Conservation (phyloP, 2,888 invertebrate species). For the Meiosimyza platycephala region DNA sequence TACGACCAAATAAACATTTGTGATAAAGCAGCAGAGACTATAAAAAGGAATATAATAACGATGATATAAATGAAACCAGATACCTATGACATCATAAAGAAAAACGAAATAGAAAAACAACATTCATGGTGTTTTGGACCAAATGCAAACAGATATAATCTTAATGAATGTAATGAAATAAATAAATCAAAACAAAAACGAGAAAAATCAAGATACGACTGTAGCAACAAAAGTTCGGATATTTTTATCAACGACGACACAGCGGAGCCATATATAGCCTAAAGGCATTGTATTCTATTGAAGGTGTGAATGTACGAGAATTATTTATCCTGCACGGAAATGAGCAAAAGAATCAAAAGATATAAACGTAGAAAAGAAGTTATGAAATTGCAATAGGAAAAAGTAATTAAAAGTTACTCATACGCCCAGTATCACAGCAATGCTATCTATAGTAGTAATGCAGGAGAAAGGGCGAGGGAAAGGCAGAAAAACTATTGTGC, state of each 20-base stretch:
- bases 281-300: not conserved
- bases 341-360: not conserved
- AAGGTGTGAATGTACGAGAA: constrained; percentile 9
- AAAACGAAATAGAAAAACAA: constrained; percentile 16
- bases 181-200: constrained; percentile 57
- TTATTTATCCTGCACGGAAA: not conserved
- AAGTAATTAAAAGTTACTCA: constrained; percentile 31
- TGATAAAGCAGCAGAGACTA: too few relatives aligned
- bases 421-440: constrained; percentile 2
- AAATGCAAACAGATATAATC: constrained; percentile 54
- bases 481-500: constrained; percentile 32
- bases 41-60: constrained; percentile 5
- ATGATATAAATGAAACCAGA: constrained; percentile 24
- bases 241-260: too few relatives aligned
- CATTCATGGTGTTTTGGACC: not conserved
- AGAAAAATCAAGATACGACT: constrained; percentile 43
- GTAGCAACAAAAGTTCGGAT: not conserved
- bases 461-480: not conserved
- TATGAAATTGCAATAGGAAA: not conserved
- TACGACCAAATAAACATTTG: too few relatives aligned
- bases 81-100: not conserved
- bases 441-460: too few relatives aligned
- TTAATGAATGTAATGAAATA: constrained; percentile 59
- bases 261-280: not conserved
- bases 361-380: not conserved